These are phyloP conservation scores for Drosophila neonasuta DNA, from an alignment of 2,888 invertebrate genomes.

Conservation along the genomic window DNA sequence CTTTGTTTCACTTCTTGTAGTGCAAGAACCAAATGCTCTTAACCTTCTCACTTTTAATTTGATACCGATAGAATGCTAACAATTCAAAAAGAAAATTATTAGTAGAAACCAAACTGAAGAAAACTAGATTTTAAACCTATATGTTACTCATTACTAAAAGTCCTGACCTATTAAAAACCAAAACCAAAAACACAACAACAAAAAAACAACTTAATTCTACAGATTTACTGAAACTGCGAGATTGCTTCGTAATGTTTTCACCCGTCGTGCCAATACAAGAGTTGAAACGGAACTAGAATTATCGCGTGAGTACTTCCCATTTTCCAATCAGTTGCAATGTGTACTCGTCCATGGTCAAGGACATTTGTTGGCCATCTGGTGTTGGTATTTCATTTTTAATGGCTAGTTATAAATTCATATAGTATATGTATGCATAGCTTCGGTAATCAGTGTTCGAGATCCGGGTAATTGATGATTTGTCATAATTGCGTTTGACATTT, in stretches of 20 bases:
- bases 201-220: constrained; percentile 75
- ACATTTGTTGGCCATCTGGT: constrained; percentile 34
- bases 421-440: constrained; percentile 11
- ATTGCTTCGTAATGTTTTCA: constrained; percentile 96
- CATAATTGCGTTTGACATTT: constrained; percentile 34
- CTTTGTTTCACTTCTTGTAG: constrained; percentile 20
- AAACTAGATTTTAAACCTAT: constrained; percentile 26
- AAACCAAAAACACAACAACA: constrained; percentile 8
- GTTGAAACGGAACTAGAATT: constrained; percentile 94
- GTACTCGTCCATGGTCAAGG: constrained; percentile 24
- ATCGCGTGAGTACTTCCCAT: constrained; percentile 90
- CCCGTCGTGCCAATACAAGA: constrained; percentile 89
- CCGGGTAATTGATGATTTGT: constrained; percentile 39
- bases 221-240: constrained; percentile 99
- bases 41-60: constrained; percentile 38
- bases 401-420: constrained; percentile 32
- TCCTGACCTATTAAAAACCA: constrained; percentile 27
- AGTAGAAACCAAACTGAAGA: constrained; percentile 17
- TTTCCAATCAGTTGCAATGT: constrained; percentile 40
- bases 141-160: constrained; percentile 36
- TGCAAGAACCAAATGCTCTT: constrained; percentile 30
- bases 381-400: constrained; percentile 38
- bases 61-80: constrained; percentile 59
- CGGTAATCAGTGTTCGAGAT: constrained; percentile 33
- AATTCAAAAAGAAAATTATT: constrained; percentile 71